phyloP scores from a whole-genome alignment of 2,797 vertebrate species.

The Darevskia nairensis region DNA sequence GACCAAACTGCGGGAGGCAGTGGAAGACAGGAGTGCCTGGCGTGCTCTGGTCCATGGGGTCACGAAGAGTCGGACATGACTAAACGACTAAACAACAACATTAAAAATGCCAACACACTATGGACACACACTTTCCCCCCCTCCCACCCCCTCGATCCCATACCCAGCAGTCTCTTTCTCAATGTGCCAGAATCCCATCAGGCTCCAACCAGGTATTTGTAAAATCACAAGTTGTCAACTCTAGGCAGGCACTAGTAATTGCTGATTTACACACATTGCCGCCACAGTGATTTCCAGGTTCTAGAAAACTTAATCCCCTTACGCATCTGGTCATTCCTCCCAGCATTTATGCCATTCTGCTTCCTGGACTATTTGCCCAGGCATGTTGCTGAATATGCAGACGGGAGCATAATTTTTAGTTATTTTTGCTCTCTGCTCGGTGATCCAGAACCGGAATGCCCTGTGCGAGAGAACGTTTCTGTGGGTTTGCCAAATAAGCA shows the following conservation, averaged over 20 bases:
- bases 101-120: no score
- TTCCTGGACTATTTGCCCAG: slow-evolving; percentile 23
- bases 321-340: neutral
- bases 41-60: no score
- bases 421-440: neutral
- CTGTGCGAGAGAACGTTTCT: neutral
- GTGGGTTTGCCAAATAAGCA: neutral
- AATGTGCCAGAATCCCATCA: no score
- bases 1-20: no score
- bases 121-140: no score
- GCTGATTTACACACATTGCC: neutral
- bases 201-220: neutral
- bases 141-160: no score
- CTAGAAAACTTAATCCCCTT: neutral
- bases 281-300: neutral
- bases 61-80: no score
- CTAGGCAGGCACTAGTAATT: neutral
- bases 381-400: neutral
- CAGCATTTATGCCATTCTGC: neutral
- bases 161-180: no score
- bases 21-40: no score
- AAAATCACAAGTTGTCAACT: neutral
- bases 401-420: slow-evolving; percentile 13
- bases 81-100: no score
- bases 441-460: slow-evolving; percentile 9